Evolutionary conservation across 2,113 vertebrate genomes (phyloP), one percentile per base, ranked within the genome.

Genomic region (Camelus bactrianus): DNA sequence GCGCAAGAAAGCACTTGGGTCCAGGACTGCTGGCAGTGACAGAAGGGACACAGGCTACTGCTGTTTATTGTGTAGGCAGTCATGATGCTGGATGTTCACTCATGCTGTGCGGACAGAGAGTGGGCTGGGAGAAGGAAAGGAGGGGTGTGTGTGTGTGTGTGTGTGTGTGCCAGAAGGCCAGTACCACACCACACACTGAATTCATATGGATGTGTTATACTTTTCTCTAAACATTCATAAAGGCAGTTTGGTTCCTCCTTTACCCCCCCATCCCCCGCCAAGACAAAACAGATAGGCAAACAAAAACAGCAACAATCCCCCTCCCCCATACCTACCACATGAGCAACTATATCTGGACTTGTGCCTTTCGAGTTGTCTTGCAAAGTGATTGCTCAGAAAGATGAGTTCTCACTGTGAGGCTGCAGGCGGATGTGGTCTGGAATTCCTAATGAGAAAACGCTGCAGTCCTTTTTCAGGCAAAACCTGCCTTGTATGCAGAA

Each of bases 371-470:
- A 85, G 60, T 72, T 93, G 73, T 92, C 72, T 97, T 93, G 60
- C 72, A 91, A 95, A 96, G 28, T 92, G 94, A 95, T 95, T 92
- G 79, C 91, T 93, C 42, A 81, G 64, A 89, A 94, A 96, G 60
- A 91, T 48, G 35, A 95, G 65, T 85, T 96, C 72, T 97, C 58
- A 52, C 79, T 92, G 77, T 85, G 73, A 95, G 54, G 60, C 93
- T 93, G 95, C 72, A 77, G 73, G 67, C 0, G 0, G 76, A 95
- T 89, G 54, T 89, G 87, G 95, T 95, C 73, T 93, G 95, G 95
- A 97, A 95, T 97, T 96, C 86, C 67, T 96, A 95, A 96, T 92
- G 83, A 95, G 95, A 89, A 81, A 93, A 65, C 0, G 1, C 77
- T 67, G 83, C 54, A 92, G 91, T 93, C 89, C 38, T 69, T 89